phyloP scores from a whole-genome alignment of 2,888 invertebrate species.

The Archaeoteleia sp. region DNA sequence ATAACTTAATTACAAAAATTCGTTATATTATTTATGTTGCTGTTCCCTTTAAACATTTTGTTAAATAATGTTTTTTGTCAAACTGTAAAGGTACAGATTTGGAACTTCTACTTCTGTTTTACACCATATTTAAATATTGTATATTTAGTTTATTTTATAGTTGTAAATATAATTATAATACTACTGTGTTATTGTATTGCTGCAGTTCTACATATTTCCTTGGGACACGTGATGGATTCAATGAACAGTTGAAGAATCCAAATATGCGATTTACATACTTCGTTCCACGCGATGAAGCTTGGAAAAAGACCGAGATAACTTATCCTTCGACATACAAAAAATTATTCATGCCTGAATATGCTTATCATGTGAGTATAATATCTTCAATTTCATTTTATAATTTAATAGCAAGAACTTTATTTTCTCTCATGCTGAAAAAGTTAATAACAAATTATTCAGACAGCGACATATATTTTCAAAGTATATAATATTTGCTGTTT shows the following conservation, averaged over 20 bases:
- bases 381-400: too few species aligned
- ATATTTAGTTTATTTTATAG: not conserved
- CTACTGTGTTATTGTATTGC: constrained; percentile 53
- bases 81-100: too few species aligned
- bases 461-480: too few species aligned
- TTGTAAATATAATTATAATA: not conserved
- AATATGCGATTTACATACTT: constrained; percentile 92
- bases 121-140: not conserved
- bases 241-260: constrained; percentile 84
- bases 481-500: too few species aligned
- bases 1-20: too few species aligned
- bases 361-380: constrained; percentile 82
- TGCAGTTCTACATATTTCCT: constrained; percentile 86
- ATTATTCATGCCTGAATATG: constrained; percentile 86
- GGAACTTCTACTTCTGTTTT: too few species aligned
- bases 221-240: constrained; percentile 85
- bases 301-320: constrained; percentile 85
- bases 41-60: too few species aligned
- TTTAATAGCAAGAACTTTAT: too few species aligned
- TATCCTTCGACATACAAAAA: constrained; percentile 90
- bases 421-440: too few species aligned
- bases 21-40: too few species aligned
- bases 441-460: too few species aligned
- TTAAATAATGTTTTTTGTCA: too few species aligned
- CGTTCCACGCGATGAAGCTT: constrained; percentile 92